Conservation (phyloP, 2,797 vertebrate species). For the Agapornis canus region DNA sequence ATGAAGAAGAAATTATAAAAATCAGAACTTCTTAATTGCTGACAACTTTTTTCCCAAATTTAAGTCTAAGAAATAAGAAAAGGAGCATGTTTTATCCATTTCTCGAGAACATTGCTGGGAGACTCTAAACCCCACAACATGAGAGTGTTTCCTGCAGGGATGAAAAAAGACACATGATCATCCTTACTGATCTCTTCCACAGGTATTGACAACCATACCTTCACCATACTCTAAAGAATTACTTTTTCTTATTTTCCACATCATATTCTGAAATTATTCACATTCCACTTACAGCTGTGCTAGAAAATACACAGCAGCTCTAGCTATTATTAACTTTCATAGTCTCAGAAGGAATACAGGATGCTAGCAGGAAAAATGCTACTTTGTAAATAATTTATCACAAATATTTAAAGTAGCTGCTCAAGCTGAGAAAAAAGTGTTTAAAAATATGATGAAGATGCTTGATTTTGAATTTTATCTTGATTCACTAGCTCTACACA, state of each 20-base stretch:
- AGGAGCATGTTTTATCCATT: neutral
- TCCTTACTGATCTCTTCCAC: neutral
- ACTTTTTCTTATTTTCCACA: neutral
- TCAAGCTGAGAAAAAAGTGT: neutral
- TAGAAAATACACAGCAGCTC: neutral
- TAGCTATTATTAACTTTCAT: neutral
- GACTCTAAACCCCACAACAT: neutral
- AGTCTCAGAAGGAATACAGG: neutral
- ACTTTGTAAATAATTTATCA: neutral
- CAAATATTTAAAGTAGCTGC: neutral
- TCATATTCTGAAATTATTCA: neutral
- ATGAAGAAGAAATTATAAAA: neutral
- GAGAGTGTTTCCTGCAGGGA: neutral
- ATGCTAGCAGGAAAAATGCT: neutral
- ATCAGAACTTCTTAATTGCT: neutral
- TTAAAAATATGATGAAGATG: neutral
- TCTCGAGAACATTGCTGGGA: neutral
- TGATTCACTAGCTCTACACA: neutral
- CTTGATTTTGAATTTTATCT: neutral
- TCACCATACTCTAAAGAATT: neutral
- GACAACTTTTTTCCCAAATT: neutral
- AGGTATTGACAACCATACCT: neutral
- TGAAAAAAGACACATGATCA: neutral
- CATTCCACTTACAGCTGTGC: neutral
- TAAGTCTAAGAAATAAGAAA: neutral